Base-by-base conservation (phyloP, 2,888 invertebrate species). In the Drosophila prolongata region DNA sequence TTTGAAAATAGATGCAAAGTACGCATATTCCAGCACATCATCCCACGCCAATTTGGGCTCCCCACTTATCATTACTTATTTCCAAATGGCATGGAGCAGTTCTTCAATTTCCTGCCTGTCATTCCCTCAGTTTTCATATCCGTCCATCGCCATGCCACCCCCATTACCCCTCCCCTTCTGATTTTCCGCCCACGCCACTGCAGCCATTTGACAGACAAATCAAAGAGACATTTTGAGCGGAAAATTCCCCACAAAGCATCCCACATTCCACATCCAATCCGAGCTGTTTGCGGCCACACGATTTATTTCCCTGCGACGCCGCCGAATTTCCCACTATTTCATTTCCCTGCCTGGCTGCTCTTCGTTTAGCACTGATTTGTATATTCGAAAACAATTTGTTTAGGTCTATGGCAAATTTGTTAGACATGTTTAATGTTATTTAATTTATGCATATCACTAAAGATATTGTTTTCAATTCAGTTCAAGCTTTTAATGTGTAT, bases 141-240 rank as follows among this genome's bases (percentile, higher is more conserved):
- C 65, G 34, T 47, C 47, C 27, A 47, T 34, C 30, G 47, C 47
- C 34, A 10, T 34, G 34, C 34, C 34, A 14, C 30, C 27, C 27
- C 34, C 9, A 47, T 16, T 47, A 30, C 53, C 52, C 34, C 30
- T 10, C 10, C 35, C 16, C 27, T 16, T 13, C 11, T 6, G 35
- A 35, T 49, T 49, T 49, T 34, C 14, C 30, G 9, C 46, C 19
- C 38, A 14, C 35, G 14, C 10, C 34, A 50, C 19, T n/a, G 10
- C 14, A 38, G 44, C 14, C 52, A 61, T 61, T 61, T 71, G 70
- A 71, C 46, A 61, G 61, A 46, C 42, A 71, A 70, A 62, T 62
- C 71, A 71, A 71, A 71, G 44, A 71, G 72, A 72, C 56, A 71
- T 56, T 71, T 62, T 71, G 62, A 56, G 72, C 72, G 61, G 35